Base-by-base conservation (phyloP, 2,888 invertebrate species). In the Erebia palarica region DNA sequence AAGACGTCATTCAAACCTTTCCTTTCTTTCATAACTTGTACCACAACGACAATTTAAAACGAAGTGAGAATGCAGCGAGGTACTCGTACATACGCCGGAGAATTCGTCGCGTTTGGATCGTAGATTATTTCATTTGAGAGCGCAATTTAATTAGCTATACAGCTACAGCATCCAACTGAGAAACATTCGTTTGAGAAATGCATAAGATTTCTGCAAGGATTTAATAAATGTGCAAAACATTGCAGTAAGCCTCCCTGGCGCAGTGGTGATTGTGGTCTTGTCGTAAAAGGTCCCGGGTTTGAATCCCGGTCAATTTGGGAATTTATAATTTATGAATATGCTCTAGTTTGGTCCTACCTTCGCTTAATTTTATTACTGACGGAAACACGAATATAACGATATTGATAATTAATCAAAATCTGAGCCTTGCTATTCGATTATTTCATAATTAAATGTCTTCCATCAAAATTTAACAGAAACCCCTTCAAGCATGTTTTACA, bases 81-180 rank as follows among this genome's bases (percentile, higher is more conserved):
- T 36, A 36, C n/a, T n/a, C n/a, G n/a, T 36, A 27, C 4, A 53
- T 47, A 53, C 57, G 60, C 42, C 47, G 64, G 16, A 27, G 64
- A 68, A 65, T 65, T 73, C 71, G 69, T 71, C 71, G 72, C 72
- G 68, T 70, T 70, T 51, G 64, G 67, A 70, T 63, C 68, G 69
- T 64, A 69, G 72, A 73, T 73, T 71, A 73, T 69, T 68, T 71
- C 73, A 68, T 69, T 75, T 73, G 72, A 71, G 65, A 68, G 70
- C 59, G 68, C 73, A 73, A 71, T 75, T 72, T 65, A 71, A 75
- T 75, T 66, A 65, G 58, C 18, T 36, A 16, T 36, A 65, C 16
- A 36, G 27, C 64, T 36, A 21, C 51, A n/a, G 65, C 14, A 4
- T 65, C 65, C 65, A 53, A n/a, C 51, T 18, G n/a, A 10, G 36